Evolutionary conservation across 2,888 invertebrate species (phyloP).

Genomic region (Leptinotarsa rubiginosa): DNA sequence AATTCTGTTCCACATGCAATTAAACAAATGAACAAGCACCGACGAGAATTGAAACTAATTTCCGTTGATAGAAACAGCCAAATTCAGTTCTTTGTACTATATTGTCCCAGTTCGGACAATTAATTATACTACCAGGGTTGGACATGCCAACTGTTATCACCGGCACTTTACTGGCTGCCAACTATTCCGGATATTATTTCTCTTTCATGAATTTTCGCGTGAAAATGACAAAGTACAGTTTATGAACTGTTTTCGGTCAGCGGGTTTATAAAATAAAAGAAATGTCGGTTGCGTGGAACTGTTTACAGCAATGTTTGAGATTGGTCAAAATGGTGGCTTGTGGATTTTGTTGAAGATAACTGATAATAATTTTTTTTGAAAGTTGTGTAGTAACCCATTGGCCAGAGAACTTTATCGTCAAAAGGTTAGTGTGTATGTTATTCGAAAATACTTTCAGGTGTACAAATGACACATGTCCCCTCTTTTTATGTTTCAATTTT

Average conservation of each 20-base stretch:
- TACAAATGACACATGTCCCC: no score
- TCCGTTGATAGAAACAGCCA: neutral
- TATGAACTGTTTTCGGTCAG: conserved; percentile 1
- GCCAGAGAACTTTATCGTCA: no score
- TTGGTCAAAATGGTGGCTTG: neutral
- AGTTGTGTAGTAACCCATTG: no score
- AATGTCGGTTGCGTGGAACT: conserved; percentile 31
- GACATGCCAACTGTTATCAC: conserved; percentile 3
- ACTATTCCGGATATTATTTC: conserved; percentile 17
- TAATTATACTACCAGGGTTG: conserved; percentile 4
- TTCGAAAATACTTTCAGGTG: no score
- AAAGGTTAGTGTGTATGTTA: no score
- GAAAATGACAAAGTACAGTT: conserved; percentile 35
- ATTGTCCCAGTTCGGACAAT: neutral
- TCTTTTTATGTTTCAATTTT: no score
- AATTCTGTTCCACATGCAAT: neutral
- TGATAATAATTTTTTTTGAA: no score
- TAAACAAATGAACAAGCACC: neutral
- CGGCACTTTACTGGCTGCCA: conserved; percentile 9
- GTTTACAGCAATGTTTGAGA: conserved; percentile 2
- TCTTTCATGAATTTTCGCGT: conserved; percentile 19
- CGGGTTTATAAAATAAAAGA: conserved; percentile 4
- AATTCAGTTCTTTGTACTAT: neutral
- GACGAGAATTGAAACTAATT: neutral
- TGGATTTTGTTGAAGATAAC: neutral